Base-by-base conservation (phyloP, 2,797 vertebrate species). In the Syngnathus acus region DNA sequence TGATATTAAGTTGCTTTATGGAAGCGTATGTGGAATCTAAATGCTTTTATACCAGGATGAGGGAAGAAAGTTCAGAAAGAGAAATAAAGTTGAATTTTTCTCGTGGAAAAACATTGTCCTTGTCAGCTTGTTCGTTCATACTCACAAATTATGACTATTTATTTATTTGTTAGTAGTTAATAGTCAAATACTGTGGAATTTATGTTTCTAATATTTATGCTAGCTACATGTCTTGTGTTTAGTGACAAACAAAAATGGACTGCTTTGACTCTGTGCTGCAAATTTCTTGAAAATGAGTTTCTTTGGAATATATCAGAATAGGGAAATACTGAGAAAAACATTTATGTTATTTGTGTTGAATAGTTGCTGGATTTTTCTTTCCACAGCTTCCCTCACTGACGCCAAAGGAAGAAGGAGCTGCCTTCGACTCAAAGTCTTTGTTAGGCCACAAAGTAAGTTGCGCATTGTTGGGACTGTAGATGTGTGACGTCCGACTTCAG, bases 361-460 rank as follows among this genome's bases (percentile, higher is more conserved):
- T 61, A n/a, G n/a, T 21, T 19, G 19, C 21, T 26, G 64, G 62
- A 65, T 64, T 67, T 32, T 73, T 48, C 39, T 51, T 57, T 50
- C 32, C 9, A 55, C 90, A 98, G 96, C 96, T 72, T 95, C 96
- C 73, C 91, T 94, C 1, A 93, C 95, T 50, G 94, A 94, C 74
- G 93, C 93, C 83, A 94, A 93, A 32, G 94, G 95, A 82, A 93
- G 91, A 75, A 89, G 92, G 74, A 94, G 92, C 89, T 98, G 96
- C 87, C 90, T 98, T 73, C 94, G 94, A 84, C 94, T 98, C 82
- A 98, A 94, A 89, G 94, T 98, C 82, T 98, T 95, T 82, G 96
- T 98, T 87, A 92, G 95, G 83, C 95, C 95, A 77, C 91, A 94
- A 83, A 96, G 96, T 98, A 93, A 96, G 95, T 95, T 40, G 0